Conservation (phyloP, 1,140 invertebrate genomes). For the Conus betulinus region DNA sequence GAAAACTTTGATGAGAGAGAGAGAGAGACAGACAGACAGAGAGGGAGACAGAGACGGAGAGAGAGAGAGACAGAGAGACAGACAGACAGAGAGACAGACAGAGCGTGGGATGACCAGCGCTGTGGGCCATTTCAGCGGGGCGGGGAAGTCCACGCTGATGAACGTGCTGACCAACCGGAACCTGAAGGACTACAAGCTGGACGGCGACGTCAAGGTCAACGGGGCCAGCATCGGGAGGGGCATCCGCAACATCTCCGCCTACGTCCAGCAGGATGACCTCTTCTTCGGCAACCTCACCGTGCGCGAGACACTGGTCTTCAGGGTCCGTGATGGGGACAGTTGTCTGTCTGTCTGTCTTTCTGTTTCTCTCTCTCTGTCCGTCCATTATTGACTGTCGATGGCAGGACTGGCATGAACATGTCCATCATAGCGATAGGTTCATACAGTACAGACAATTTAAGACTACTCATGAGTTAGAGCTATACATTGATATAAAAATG, state of each 20-base stretch:
- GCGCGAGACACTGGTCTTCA: constrained; percentile 78
- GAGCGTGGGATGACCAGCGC: background rate
- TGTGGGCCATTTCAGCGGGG: constrained; percentile 81
- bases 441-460: no score
- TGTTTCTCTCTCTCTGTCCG: constrained; percentile 35
- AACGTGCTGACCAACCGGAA: constrained; percentile 91
- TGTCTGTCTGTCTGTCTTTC: background rate
- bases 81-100: background rate
- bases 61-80: background rate
- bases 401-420: no score
- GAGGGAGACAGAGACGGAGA: no score
- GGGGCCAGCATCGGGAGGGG: constrained; percentile 11
- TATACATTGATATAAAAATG: no score
- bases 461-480: no score
- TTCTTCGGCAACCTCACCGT: constrained; percentile 80
- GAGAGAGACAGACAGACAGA: no score
- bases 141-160: constrained; percentile 96
- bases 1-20: background rate
- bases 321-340: constrained; percentile 63
- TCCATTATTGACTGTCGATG: no score
- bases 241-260: constrained; percentile 87
- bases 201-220: constrained; percentile 79
- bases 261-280: constrained; percentile 90
- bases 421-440: no score
- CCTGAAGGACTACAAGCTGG: constrained; percentile 83